phyloP scores from a whole-genome alignment of 2,113 vertebrate species.

The Chaetodon trifascialis region DNA sequence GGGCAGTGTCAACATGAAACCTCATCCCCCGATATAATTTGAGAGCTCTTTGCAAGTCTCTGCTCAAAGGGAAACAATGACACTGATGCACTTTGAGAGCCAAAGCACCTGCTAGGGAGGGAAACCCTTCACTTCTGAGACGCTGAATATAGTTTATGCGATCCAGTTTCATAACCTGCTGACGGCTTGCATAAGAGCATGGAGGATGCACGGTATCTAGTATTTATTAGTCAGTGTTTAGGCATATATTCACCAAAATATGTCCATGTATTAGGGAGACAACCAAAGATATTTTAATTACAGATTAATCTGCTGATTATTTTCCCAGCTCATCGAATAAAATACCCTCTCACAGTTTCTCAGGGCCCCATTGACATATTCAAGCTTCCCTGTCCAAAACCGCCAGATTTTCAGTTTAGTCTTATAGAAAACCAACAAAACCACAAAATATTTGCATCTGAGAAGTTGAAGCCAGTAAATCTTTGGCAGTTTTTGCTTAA shows the following conservation, averaged over 20 bases:
- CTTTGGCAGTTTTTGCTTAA: no score
- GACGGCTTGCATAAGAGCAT: slow-evolving; percentile 41
- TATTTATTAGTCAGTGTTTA: slow-evolving; percentile 10
- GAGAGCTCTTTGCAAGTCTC: slow-evolving; percentile 73
- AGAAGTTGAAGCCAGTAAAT: no score
- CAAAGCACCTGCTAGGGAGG: slow-evolving; percentile 63
- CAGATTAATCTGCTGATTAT: not conserved
- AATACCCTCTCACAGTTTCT: not conserved
- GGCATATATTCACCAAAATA: slow-evolving; percentile 4
- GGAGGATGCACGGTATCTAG: not conserved
- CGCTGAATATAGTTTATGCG: slow-evolving; percentile 40
- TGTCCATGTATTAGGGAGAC: not conserved
- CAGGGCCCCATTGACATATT: no score
- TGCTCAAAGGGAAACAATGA: slow-evolving; percentile 77
- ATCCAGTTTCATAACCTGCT: slow-evolving; percentile 42
- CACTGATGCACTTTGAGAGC: slow-evolving; percentile 65
- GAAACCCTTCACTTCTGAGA: slow-evolving; percentile 65
- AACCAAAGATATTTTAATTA: not conserved
- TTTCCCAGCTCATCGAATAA: not conserved
- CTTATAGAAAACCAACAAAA: not conserved
- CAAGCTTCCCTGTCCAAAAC: not conserved
- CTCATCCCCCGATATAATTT: slow-evolving; percentile 70
- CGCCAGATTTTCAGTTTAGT: not conserved
- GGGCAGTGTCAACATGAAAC: slow-evolving; percentile 76
- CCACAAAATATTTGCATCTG: not conserved